These are phyloP conservation scores for Campopleginae sp. DNA, from an alignment of 2,888 invertebrate species.

Conservation along the genomic window DNA sequence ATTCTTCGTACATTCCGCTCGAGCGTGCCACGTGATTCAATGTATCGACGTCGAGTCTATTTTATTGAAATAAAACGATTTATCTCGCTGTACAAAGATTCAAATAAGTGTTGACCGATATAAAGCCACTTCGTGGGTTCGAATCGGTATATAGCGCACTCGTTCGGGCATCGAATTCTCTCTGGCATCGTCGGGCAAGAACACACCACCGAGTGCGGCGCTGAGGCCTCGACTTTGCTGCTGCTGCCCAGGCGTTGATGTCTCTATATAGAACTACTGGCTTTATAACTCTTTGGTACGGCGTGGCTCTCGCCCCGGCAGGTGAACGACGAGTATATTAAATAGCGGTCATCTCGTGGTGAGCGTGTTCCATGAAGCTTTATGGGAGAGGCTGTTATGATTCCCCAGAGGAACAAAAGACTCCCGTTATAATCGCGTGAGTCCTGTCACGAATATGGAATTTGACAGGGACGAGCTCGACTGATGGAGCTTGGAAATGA, in stretches of 20 bases:
- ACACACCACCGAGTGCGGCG: constrained; percentile 47
- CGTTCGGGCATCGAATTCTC: constrained; percentile 68
- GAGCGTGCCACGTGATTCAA: not conserved
- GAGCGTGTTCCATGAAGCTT: constrained; percentile 56
- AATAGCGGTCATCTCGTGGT: constrained; percentile 54
- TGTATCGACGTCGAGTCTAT: not conserved
- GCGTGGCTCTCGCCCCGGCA: constrained; percentile 49
- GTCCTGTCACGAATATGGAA: not conserved
- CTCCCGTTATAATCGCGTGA: constrained; percentile 15
- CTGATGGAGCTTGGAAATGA: not conserved
- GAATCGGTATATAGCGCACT: constrained; percentile 33
- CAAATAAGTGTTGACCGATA: constrained; percentile 10
- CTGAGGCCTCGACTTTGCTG: constrained; percentile 46
- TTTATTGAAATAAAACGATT: constrained; percentile 9
- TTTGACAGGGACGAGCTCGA: not conserved
- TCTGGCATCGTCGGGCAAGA: constrained; percentile 30
- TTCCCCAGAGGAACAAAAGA: constrained; percentile 40
- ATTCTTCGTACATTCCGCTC: not conserved
- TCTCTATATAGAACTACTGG: constrained; percentile 72
- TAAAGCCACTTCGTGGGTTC: constrained; percentile 16
- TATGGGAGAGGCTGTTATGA: constrained; percentile 35
- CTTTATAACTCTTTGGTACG: constrained; percentile 47
- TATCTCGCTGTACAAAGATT: not conserved
- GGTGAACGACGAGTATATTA: constrained; percentile 66
- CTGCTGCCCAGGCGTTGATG: constrained; percentile 75